Conservation (phyloP, 1,140 invertebrate genomes). For the Protaetia brevitarsis region DNA sequence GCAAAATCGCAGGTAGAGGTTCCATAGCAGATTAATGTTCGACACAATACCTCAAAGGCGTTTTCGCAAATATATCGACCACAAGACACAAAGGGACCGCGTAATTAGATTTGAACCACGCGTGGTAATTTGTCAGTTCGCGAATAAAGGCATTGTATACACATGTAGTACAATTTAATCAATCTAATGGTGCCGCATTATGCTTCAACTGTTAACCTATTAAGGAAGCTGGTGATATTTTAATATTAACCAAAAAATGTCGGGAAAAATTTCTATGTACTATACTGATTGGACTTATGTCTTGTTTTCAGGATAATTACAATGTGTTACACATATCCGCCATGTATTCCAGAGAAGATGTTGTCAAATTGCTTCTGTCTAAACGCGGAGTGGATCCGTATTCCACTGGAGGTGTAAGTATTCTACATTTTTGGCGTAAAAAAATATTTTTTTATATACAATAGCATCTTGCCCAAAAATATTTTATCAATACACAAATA, state of each 20-base stretch:
- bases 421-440: neutral
- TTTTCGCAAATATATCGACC: conserved; percentile 10
- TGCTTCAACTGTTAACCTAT: neutral
- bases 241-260: neutral
- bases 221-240: neutral
- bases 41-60: neutral
- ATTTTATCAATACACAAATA: neutral
- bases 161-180: conserved; percentile 17
- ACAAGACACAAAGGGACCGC: neutral
- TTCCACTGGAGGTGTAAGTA: conserved; percentile 86
- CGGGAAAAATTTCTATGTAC: too few relatives aligned
- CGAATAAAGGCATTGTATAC: neutral
- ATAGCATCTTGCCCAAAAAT: neutral
- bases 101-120: neutral
- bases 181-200: neutral
- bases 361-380: conserved; percentile 83
- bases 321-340: conserved; percentile 91
- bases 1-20: too few relatives aligned
- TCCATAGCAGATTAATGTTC: neutral
- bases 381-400: conserved; percentile 89
- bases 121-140: neutral
- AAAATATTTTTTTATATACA: neutral
- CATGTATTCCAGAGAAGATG: conserved; percentile 91
- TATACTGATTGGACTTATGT: neutral
- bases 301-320: conserved; percentile 79